These are phyloP conservation scores for Lates calcarifer DNA, from an alignment of 2,113 vertebrate genomes.

Conservation along the genomic window DNA sequence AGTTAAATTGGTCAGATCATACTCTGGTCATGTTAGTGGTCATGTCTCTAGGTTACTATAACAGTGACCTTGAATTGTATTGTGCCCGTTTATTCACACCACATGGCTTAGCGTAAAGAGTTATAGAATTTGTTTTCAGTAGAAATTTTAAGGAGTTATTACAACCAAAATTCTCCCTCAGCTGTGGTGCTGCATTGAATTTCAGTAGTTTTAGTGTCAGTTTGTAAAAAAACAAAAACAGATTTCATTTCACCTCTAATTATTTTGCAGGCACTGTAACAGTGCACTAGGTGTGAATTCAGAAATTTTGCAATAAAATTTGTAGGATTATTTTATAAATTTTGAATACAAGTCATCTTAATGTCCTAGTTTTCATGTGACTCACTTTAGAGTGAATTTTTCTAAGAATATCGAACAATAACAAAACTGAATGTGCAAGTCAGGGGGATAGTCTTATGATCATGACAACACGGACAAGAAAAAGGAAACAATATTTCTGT, in stretches of 20 bases:
- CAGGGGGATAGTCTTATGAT: conserved; percentile 51
- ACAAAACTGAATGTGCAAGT: conserved; percentile 34
- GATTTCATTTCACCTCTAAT: neutral
- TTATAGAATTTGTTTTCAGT: neutral
- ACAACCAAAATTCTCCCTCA: neutral
- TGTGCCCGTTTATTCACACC: neutral
- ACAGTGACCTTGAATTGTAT: neutral
- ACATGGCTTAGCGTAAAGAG: neutral
- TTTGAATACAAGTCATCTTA: neutral
- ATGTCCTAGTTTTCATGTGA: conserved; percentile 31
- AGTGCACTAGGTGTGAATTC: neutral
- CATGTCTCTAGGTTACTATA: neutral
- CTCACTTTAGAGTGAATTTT: neutral
- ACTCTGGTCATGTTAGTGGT: conserved; percentile 9
- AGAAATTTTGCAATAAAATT: neutral
- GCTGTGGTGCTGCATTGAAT: neutral
- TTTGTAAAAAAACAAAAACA: neutral
- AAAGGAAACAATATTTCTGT: neutral
- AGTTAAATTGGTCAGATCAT: conserved; percentile 41
- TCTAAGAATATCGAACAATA: neutral
- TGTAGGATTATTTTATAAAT: neutral
- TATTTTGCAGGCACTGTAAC: neutral
- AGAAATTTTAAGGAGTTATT: neutral
- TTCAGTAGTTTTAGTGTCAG: neutral
- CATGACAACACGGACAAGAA: conserved; percentile 15